phyloP scores from a whole-genome alignment of 2,797 vertebrate genomes.

The Dicrostonyx torquatus region DNA sequence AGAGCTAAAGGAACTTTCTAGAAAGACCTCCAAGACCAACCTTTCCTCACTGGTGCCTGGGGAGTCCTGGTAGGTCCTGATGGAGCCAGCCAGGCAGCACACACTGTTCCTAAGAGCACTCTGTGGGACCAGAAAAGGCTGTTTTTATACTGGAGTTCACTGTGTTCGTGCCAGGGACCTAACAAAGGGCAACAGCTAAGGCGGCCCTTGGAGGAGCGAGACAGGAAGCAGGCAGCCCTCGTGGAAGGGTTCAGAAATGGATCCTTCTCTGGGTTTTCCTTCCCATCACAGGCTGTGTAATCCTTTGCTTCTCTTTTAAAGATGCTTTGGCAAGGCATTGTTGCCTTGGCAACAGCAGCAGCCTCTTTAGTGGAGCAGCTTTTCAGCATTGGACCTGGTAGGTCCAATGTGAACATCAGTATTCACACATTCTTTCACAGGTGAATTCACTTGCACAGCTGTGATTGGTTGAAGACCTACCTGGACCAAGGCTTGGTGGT shows the following conservation, averaged over 20 bases:
- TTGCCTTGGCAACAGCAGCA: conserved; percentile 21
- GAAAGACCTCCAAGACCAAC: conserved; percentile 47
- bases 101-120: neutral
- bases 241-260: neutral
- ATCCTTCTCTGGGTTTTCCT: neutral
- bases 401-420: accelerated
- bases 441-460: neutral
- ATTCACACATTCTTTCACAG: neutral
- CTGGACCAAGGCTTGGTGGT: neutral
- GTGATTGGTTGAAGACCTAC: neutral
- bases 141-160: neutral
- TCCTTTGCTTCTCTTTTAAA: neutral
- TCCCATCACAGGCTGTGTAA: neutral
- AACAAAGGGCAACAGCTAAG: neutral
- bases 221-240: neutral
- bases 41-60: neutral
- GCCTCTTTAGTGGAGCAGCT: neutral
- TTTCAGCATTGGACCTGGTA: neutral
- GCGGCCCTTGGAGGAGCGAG: neutral
- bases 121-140: neutral
- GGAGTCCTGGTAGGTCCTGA: neutral
- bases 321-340: neutral
- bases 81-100: neutral
- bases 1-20: conserved; percentile 35
- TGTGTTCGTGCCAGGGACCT: neutral